Percentiles rank a stretch among this genome's conserved stretches.
These are phyloP conservation scores for Fragum whitleyi DNA, from an alignment of 2,888 invertebrate species.

Conservation along the genomic window DNA sequence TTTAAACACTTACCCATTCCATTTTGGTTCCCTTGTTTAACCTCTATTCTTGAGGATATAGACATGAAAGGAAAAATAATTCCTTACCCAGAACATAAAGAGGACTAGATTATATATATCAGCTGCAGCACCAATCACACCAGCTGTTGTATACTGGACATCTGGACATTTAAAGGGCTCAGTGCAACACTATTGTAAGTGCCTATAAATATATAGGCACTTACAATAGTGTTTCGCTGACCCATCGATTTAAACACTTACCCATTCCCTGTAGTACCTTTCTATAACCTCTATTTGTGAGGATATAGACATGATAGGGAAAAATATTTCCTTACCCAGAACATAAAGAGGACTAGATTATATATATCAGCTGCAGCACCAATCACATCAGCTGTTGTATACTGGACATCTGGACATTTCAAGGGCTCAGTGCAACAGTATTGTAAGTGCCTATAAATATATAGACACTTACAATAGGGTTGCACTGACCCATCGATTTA, in stretches of 20 bases:
- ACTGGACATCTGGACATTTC: slow-evolving; percentile 73
- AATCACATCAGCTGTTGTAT: slow-evolving; percentile 49
- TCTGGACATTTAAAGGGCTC: slow-evolving; percentile 78
- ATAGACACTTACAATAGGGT: slow-evolving; percentile 72
- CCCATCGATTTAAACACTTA: too few relatives aligned
- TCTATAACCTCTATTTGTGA: slow-evolving; percentile 70
- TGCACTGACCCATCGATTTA: slow-evolving; percentile 69
- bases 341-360: slow-evolving; percentile 71
- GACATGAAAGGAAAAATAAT: too few relatives aligned
- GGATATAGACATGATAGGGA: slow-evolving; percentile 3
- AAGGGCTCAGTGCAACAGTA: too few relatives aligned
- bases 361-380: slow-evolving; percentile 70
- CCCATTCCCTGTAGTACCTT: slow-evolving; percentile 71
- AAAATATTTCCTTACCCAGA: slow-evolving; percentile 75
- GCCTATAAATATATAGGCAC: too few relatives aligned
- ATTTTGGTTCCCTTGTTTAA: too few relatives aligned
- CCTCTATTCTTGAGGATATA: too few relatives aligned
- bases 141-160: slow-evolving; percentile 59
- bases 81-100: slow-evolving; percentile 73
- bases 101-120: slow-evolving; percentile 76
- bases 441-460: too few relatives aligned
- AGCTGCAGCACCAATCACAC: slow-evolving; percentile 47
- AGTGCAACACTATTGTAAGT: too few relatives aligned
- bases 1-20: too few relatives aligned
- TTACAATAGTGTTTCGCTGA: too few relatives aligned